Base-by-base conservation (phyloP, 1,140 invertebrate species). In the Drosophila bocqueti region DNA sequence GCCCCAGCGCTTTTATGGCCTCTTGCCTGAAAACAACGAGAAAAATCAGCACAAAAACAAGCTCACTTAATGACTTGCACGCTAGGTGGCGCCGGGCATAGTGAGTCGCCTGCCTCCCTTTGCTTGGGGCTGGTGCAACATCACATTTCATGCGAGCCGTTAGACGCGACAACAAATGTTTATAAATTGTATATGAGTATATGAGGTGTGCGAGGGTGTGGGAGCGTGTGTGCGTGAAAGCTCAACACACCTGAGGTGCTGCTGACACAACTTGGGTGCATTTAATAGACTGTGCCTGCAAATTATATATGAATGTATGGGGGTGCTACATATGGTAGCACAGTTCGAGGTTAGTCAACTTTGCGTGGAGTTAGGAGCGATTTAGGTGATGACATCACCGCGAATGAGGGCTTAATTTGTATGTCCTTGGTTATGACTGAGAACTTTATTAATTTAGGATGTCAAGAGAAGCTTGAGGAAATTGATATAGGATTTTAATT, bases 51-150 rank as follows among this genome's bases (percentile, higher is more conserved):
- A 84, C 78, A 90, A 73, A 89, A 74, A 89, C 85, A 89, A 89
- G 85, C 81, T 90, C 66, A 81, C 84, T 89, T 89, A 90, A 89
- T 89, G 84, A 84, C 84, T 89, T 79, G 84, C 80, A 69, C 80
- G 83, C 71, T 71, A 72, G 74, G 76, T 86, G 83, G 62, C 76
- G 64, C 47, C 63, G 18, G 49, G 34, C 34, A 55, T 40, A 57
- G 54, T 57, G 31, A 21, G 18, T 38, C 40, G 68, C 46, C 71
- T 58, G 68, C 46, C 71, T 58, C 4, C 24, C 5, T 26, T 5
- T 52, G 42, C 59, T 62, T 59, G 18, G 21, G 52, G 54, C 24
- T 55, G 54, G 61, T 54, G 63, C 55, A 68, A 65, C 76, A 73
- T 66, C 65, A 67, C 76, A 84, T 77, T 76, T 84, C 67, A 73